Percentiles rank a stretch among this genome's conserved stretches.
These are phyloP conservation scores for Macrostomum cliftonense DNA, from an alignment of 2,888 invertebrate species.

Conservation along the genomic window DNA sequence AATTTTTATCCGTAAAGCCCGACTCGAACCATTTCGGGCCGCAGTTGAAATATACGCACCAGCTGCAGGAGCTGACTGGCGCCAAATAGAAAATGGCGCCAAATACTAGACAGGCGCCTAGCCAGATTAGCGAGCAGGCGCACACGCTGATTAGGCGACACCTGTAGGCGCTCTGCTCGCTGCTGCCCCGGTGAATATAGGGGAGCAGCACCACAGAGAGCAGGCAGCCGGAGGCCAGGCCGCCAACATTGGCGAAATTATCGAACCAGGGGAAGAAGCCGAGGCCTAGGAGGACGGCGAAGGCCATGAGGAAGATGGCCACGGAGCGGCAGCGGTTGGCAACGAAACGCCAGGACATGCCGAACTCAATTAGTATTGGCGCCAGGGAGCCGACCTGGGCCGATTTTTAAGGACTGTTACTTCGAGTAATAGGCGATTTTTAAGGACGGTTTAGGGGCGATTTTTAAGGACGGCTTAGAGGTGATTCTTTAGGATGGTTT, in stretches of 20 bases:
- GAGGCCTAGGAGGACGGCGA: constrained; percentile 50
- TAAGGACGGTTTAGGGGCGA: no score
- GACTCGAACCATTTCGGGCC: background rate
- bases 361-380: no score
- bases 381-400: no score
- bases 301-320: background rate
- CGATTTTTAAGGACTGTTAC: no score
- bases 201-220: constrained; percentile 80
- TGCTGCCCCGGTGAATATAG: constrained; percentile 68
- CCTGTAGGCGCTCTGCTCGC: background rate
- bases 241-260: constrained; percentile 89
- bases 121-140: constrained; percentile 4
- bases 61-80: constrained; percentile 2
- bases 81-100: constrained; percentile 2
- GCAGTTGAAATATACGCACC: constrained; percentile 8
- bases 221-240: constrained; percentile 77
- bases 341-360: no score
- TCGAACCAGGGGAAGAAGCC: constrained; percentile 93
- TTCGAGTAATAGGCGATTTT: no score
- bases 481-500: no score
- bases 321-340: no score
- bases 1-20: no score
- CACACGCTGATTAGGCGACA: background rate
- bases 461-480: no score
- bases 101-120: constrained; percentile 2